These are phyloP conservation scores for Melanotaenia trifasciata DNA, from an alignment of 2,797 vertebrate species.

Conservation along the genomic window DNA sequence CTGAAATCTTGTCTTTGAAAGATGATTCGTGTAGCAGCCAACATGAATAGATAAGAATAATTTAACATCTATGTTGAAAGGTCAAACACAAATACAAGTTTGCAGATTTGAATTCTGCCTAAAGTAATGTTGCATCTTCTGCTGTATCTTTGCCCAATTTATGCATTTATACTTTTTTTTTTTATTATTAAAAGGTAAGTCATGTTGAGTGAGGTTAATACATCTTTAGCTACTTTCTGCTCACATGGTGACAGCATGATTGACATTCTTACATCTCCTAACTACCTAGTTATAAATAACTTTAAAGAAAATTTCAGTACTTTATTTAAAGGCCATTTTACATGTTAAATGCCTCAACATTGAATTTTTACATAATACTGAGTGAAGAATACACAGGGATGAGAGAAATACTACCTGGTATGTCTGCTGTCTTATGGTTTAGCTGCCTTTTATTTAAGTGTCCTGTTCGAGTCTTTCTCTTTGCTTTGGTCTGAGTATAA, in stretches of 20 bases:
- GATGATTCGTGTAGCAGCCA: conserved; percentile 38
- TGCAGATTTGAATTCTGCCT: conserved; percentile 28
- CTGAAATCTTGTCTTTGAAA: conserved; percentile 28
- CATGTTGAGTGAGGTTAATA: conserved; percentile 14
- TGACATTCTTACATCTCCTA: conserved; percentile 11
- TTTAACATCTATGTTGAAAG: conserved; percentile 51
- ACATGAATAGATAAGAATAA: conserved; percentile 53
- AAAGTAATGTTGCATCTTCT: conserved; percentile 18
- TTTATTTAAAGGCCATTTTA: background rate
- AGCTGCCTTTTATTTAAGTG: background rate
- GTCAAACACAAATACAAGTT: conserved; percentile 42
- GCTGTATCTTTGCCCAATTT: conserved; percentile 1
- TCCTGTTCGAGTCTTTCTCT: conserved; percentile 2
- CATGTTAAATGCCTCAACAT: background rate
- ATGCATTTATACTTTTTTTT: conserved; percentile 1
- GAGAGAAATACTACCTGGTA: conserved; percentile 6
- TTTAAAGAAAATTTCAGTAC: background rate
- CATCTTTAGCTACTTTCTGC: conserved; percentile 8
- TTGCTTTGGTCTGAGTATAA: background rate
- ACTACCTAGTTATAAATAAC: conserved; percentile 34
- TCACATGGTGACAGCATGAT: conserved; percentile 26
- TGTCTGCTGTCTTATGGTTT: conserved; percentile 2
- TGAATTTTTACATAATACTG: background rate
- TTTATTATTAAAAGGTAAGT: background rate
- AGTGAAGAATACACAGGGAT: background rate